phyloP scores from a whole-genome alignment of 2,113 vertebrate genomes.

The Macheiramphus alcinus region DNA sequence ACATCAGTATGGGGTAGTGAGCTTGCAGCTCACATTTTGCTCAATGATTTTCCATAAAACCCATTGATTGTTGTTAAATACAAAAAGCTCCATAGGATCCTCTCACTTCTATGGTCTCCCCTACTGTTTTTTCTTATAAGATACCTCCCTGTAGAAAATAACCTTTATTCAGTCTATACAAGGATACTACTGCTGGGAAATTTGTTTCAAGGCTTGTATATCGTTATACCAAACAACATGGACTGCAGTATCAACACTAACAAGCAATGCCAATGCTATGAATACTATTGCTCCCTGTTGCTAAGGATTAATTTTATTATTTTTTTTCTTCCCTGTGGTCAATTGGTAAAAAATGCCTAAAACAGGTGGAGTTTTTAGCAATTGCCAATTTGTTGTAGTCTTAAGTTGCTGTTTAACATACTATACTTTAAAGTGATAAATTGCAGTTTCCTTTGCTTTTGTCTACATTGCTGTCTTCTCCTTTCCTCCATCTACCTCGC shows the following conservation, averaged over 20 bases:
- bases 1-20: conserved; percentile 85
- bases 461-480: background rate
- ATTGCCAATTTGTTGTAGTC: background rate
- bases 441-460: conserved; percentile 19
- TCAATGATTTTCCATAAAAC: conserved; percentile 88
- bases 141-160: conserved; percentile 86
- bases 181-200: conserved; percentile 81
- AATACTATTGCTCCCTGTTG: conserved; percentile 43
- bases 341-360: conserved; percentile 29
- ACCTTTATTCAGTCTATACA: conserved; percentile 87
- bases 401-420: conserved; percentile 8
- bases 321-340: background rate
- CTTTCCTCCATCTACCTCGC: background rate
- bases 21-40: conserved; percentile 83
- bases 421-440: background rate
- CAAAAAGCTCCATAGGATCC: conserved; percentile 85
- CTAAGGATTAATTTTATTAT: conserved; percentile 53
- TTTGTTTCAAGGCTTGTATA: conserved; percentile 80
- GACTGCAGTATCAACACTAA: conserved; percentile 60
- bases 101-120: conserved; percentile 82
- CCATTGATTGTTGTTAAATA: conserved; percentile 88
- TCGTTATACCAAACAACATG: conserved; percentile 70
- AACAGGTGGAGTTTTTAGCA: conserved; percentile 27
- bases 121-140: conserved; percentile 86
- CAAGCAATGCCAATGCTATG: conserved; percentile 55